phyloP scores from a whole-genome alignment of 2,113 vertebrate genomes.

The Cromileptes altivelis region DNA sequence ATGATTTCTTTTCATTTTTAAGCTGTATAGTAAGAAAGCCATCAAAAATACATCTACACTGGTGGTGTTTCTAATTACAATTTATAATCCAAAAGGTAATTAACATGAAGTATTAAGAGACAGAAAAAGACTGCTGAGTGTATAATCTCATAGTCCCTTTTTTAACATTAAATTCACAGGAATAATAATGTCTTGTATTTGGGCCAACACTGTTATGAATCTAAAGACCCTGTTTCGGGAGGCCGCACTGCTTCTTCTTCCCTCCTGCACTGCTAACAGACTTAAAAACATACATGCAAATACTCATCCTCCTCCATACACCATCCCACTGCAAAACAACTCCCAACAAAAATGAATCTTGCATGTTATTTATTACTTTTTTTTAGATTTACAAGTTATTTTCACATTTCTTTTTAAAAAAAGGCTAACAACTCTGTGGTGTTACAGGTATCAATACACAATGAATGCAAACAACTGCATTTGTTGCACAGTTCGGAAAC shows the following conservation, averaged over 20 bases:
- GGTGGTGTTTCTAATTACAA: too few relatives aligned
- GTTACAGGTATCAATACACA: constrained; percentile 66
- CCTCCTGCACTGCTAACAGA: neutral
- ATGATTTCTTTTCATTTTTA: too few relatives aligned
- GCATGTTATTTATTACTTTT: constrained; percentile 77
- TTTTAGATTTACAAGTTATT: constrained; percentile 74
- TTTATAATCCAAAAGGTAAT: too few relatives aligned
- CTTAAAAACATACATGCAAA: neutral
- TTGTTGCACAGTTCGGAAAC: constrained; percentile 58
- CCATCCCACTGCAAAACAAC: constrained; percentile 25
- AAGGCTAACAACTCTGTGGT: constrained; percentile 70
- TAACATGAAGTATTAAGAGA: too few relatives aligned
- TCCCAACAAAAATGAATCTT: constrained; percentile 75
- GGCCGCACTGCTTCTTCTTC: neutral
- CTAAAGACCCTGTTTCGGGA: neutral
- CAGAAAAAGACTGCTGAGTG: neutral
- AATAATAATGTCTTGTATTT: neutral
- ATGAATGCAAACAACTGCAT: constrained; percentile 60
- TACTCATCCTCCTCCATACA: too few relatives aligned
- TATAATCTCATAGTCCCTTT: neutral
- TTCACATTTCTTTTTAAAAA: constrained; percentile 68
- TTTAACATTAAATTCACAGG: neutral
- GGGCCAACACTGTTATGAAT: neutral
- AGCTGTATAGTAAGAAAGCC: too few relatives aligned
- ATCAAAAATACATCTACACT: too few relatives aligned